These are phyloP conservation scores for Archocentrus centrarchus DNA, from an alignment of 2,113 vertebrate species.

Conservation along the genomic window DNA sequence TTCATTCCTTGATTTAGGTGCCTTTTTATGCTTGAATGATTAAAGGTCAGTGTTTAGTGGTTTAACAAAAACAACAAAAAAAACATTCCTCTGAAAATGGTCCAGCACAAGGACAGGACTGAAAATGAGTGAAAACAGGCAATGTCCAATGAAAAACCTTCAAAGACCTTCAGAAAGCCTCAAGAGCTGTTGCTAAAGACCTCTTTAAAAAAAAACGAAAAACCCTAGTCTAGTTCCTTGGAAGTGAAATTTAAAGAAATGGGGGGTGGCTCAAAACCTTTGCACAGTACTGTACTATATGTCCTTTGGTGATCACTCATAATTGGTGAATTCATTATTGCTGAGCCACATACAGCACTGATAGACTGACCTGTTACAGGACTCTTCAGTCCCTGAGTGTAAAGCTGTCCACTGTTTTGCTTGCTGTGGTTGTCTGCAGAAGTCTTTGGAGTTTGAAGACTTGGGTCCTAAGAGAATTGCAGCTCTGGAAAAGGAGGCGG, in stretches of 20 bases:
- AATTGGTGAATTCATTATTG: not conserved
- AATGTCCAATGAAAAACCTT: too few species aligned
- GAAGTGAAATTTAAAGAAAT: not conserved
- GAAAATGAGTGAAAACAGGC: too few species aligned
- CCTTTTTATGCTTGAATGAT: not conserved
- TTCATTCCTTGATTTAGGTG: not conserved
- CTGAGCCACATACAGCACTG: not conserved
- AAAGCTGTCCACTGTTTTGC: not conserved
- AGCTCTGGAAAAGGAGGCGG: conserved; percentile 87
- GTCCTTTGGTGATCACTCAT: not conserved
- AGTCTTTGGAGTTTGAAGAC: conserved; percentile 88
- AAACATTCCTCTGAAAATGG: too few species aligned
- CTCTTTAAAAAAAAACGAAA: not conserved
- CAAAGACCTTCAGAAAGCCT: too few species aligned
- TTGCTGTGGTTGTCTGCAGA: conserved; percentile 76
- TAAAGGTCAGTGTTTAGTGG: not conserved
- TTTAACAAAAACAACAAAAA: not conserved
- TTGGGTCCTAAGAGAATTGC: conserved; percentile 91
- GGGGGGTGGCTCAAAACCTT: not conserved
- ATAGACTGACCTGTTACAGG: not conserved
- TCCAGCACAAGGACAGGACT: too few species aligned
- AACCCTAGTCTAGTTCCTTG: not conserved
- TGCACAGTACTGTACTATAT: not conserved
- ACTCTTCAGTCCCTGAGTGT: not conserved
- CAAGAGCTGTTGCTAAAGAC: too few species aligned